Evolutionary conservation across 2,888 invertebrate genomes (phyloP), one percentile per base, ranked within the genome.

Genomic region (Mythimna albipuncta): DNA sequence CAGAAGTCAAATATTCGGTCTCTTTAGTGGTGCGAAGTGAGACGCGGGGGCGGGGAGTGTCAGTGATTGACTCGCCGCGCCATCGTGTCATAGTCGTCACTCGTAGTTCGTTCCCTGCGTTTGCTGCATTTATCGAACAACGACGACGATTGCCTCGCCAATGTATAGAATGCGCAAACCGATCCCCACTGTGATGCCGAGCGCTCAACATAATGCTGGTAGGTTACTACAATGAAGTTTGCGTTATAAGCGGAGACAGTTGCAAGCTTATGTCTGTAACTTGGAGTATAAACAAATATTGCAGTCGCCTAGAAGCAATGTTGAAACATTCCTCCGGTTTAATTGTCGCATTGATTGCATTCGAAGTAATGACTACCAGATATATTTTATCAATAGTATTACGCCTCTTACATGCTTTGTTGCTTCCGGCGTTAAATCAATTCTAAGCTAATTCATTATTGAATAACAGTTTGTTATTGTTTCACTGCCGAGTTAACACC

Each of bases 301-400:
- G 69, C 77, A 81, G 84, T 85, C 68, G 52, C 66, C 41, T 73
- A 77, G 73, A 58, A 74, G 35, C 66, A 58, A 57, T 84, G 84
- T 84, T 84, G 83, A 81, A 81, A 84, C 69, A 84, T 82, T 76
- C 76, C 78, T 35, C 63, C 64, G 32, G 66, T 76, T 74, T 84
- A 76, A 84, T 84, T 84, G 75, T 76, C 72, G 64, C 72, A 84
- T 84, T 81, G 75, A 84, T 82, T 82, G 64, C 62, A 65, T 63
- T 70, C 19, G 62, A 59, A 79, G 62, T 64, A 50, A 59, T 26
- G 26, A 61, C 21, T 58, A 38, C 21, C 69, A 47, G n/a, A 26
- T 58, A n/a, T 66, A 70, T n/a, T 50, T 70, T 47, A 44, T n/a
- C 13, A 44, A 32, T 35, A 21, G 38, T 1, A 44, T 50, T 55